phyloP scores from a whole-genome alignment of 2,113 vertebrate species.

The Indicator indicator region DNA sequence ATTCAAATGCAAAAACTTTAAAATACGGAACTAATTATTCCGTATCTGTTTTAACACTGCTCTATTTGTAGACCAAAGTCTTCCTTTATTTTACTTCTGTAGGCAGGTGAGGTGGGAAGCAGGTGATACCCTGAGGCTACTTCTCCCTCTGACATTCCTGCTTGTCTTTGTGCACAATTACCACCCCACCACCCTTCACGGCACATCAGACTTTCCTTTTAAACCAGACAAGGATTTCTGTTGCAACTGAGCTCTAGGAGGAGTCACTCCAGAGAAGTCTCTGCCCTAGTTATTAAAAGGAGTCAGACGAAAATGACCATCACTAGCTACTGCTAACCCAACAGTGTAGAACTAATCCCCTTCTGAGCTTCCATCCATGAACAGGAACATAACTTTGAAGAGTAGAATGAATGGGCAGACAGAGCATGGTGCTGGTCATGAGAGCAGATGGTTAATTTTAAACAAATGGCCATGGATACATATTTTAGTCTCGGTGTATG shows the following conservation, averaged over 20 bases:
- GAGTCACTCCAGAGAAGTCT: background rate
- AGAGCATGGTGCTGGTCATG: background rate
- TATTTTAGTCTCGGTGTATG: background rate
- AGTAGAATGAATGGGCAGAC: background rate
- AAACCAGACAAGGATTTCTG: background rate
- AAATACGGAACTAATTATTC: constrained; percentile 20
- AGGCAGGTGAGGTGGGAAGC: background rate
- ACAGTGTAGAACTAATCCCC: background rate
- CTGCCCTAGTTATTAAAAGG: background rate
- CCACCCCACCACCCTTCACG: background rate
- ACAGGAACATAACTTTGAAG: background rate
- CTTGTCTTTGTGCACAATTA: background rate
- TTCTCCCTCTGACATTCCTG: background rate
- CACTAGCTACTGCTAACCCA: background rate
- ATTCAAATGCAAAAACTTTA: constrained; percentile 31
- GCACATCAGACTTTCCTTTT: background rate
- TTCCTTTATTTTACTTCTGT: background rate
- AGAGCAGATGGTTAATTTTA: background rate
- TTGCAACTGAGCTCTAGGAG: background rate
- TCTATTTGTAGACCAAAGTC: background rate
- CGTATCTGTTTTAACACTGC: background rate
- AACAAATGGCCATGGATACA: background rate
- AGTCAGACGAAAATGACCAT: background rate
- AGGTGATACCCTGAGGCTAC: background rate
- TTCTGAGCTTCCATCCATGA: background rate